phyloP scores from a whole-genome alignment of 2,113 vertebrate species.

The Indicator maculatus region DNA sequence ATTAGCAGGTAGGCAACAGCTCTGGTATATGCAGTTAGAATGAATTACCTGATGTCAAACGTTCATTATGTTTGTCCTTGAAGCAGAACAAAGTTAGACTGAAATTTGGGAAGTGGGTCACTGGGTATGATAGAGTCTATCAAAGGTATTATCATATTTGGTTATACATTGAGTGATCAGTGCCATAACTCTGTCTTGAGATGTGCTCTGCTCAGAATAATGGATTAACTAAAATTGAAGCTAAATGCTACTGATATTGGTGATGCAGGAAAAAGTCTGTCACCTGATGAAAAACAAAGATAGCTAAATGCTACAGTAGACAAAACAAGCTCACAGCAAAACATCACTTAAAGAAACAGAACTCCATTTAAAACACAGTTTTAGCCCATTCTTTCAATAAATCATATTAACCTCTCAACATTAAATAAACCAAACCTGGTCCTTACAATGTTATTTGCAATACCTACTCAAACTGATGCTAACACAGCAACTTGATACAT shows the following conservation, averaged over 20 bases:
- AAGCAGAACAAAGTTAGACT: not conserved
- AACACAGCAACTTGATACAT: not conserved
- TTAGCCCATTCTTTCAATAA: not conserved
- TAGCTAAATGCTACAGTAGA: not conserved
- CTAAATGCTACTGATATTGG: not conserved
- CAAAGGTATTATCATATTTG: not conserved
- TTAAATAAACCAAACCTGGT: not conserved
- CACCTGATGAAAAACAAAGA: not conserved
- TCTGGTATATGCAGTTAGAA: not conserved
- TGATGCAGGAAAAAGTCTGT: not conserved
- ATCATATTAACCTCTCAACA: not conserved
- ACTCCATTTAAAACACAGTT: not conserved
- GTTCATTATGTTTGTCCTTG: conserved; percentile 24
- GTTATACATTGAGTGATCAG: not conserved
- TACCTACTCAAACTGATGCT: not conserved
- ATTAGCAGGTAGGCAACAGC: not conserved
- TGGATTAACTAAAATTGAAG: not conserved
- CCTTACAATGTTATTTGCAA: not conserved
- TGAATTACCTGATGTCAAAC: not conserved
- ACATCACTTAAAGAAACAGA: not conserved
- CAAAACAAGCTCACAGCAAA: not conserved
- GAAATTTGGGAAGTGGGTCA: not conserved
- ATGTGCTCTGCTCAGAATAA: not conserved
- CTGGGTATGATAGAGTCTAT: not conserved
- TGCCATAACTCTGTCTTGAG: not conserved